phyloP scores from a whole-genome alignment of 2,113 vertebrate genomes.

The Burhinus oedicnemus region DNA sequence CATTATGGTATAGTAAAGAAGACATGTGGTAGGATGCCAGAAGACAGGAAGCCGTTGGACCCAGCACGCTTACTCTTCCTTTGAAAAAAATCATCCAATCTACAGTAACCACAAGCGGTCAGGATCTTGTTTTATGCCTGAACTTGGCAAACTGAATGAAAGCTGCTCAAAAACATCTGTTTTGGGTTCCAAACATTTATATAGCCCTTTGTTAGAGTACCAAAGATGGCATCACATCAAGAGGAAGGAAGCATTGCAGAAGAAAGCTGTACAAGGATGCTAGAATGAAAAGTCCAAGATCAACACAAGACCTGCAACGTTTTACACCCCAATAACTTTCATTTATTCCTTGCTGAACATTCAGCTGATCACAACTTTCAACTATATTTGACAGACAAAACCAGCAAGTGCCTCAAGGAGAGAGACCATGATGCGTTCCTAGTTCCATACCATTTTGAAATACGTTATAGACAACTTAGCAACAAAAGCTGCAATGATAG shows the following conservation, averaged over 20 bases:
- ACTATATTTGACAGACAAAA: not conserved
- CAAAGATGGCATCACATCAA: slow-evolving; percentile 13
- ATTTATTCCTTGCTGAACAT: not conserved
- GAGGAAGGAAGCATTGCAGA: not conserved
- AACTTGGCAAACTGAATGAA: slow-evolving; percentile 25
- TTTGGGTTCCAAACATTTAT: slow-evolving; percentile 46
- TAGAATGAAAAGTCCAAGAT: not conserved
- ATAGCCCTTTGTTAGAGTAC: slow-evolving; percentile 34
- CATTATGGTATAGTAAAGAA: slow-evolving; percentile 60
- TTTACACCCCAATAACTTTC: not conserved
- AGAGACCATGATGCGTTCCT: not conserved
- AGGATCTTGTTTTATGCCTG: slow-evolving; percentile 45
- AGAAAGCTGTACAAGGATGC: not conserved
- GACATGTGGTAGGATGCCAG: slow-evolving; percentile 39
- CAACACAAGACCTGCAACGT: not conserved
- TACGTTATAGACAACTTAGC: not conserved
- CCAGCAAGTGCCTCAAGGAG: not conserved
- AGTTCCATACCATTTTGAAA: not conserved
- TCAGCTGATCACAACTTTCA: not conserved
- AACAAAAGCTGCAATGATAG: not conserved
- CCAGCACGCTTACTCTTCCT: not conserved
- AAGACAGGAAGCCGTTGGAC: slow-evolving; percentile 53
- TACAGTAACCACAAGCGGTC: slow-evolving; percentile 12
- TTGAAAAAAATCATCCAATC: slow-evolving; percentile 1
- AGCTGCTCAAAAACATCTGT: slow-evolving; percentile 50